These are phyloP conservation scores for Oceanodroma tethys DNA, from an alignment of 2,113 vertebrate species.

Conservation along the genomic window DNA sequence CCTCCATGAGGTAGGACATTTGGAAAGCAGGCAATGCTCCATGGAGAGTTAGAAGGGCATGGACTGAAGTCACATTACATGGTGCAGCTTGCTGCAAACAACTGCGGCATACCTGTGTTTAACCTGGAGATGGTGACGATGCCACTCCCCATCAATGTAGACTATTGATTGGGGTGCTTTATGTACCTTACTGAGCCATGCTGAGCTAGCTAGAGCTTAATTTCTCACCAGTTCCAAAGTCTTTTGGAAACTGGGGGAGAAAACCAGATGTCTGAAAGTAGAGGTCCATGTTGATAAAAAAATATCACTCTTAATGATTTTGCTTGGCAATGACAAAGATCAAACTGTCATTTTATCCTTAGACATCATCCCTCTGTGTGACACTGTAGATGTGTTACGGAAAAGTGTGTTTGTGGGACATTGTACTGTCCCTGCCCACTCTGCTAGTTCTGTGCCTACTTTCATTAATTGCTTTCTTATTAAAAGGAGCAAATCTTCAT, in stretches of 20 bases:
- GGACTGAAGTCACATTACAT: not conserved
- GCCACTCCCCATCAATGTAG: accelerated
- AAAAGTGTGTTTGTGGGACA: not conserved
- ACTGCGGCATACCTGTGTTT: not conserved
- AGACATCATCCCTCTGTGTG: not conserved
- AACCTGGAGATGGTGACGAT: not conserved
- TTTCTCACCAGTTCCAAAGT: not conserved
- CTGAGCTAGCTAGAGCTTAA: not conserved
- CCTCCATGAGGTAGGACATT: accelerated
- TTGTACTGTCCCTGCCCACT: not conserved
- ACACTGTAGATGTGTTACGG: not conserved
- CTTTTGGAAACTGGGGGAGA: not conserved
- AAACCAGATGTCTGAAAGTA: not conserved
- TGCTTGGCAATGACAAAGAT: not conserved
- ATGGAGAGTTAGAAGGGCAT: not conserved
- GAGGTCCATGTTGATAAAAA: not conserved
- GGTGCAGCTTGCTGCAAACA: not conserved
- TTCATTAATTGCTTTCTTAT: not conserved
- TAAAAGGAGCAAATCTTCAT: not conserved
- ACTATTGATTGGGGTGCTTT: not conserved
- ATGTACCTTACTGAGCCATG: not conserved
- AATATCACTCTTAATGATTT: not conserved
- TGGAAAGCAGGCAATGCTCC: not conserved
- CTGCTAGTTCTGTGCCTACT: not conserved
- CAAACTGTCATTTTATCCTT: not conserved